Evolutionary conservation across 2,113 vertebrate species (phyloP), one percentile per base, ranked within the genome.

Genomic region (Cheilinus undulatus): DNA sequence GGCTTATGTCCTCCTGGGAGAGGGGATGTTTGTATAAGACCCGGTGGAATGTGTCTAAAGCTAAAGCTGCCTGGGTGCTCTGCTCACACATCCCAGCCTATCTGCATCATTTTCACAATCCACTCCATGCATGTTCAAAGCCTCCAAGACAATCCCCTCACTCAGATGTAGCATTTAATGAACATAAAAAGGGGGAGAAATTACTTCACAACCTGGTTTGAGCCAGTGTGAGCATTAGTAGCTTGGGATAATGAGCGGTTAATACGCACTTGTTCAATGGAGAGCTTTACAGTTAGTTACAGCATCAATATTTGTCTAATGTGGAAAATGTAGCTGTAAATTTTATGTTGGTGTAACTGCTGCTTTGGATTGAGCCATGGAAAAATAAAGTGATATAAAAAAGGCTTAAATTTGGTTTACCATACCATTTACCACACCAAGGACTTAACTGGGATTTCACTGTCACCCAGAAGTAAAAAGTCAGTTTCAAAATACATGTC

Each of bases 131-230:
- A 24, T 1, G 15, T 30, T 14, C 17, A 42, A 24, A 52, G 26
- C 56, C 62, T 76, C 27, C 38, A 43, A 58, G 46, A 74, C 61
- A 70, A 54, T 51, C 51, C 49, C 53, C 28, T 61, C 36, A 65
- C 45, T 69, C 49, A 52, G 49, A 69, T 46, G 64, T 24, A 46
- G 58, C 7, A 56, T 60, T 79, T 74, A 69, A 58, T 77, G 61
- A 81, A 79, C 75, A 71, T 82, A 51, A 69, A 73, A 80, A 27
- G 42, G n/a, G 23, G 60, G 24, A 80, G 48, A 78, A 71, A 85
- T 63, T 3, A 51, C 60, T 26, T 63, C 49, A 54, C 26, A 15
- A 62, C 60, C 28, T 28, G 54, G 50, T 85, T 71, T 60, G 42
- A 65, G 74, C 28, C 74, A 43, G 17, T 13, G 15, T 28, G 71